These are phyloP conservation scores for Trichoplusia ni DNA, from an alignment of 1,140 invertebrate genomes.

Conservation along the genomic window DNA sequence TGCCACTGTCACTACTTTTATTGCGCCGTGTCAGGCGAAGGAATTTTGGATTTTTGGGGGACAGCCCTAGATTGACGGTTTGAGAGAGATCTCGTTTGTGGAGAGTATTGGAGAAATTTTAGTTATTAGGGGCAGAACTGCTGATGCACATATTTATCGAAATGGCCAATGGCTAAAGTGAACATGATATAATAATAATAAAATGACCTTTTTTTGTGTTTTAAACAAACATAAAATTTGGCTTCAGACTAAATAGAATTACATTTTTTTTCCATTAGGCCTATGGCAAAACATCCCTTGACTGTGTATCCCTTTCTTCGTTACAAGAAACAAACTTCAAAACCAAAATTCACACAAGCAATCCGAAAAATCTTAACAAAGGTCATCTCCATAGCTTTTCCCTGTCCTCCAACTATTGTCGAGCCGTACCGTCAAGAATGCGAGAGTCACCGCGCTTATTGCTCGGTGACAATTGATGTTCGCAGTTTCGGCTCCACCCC, in stretches of 20 bases:
- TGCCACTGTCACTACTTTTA: slow-evolving; percentile 72
- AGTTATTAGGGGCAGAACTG: too few relatives aligned
- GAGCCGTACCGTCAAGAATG: slow-evolving; percentile 48
- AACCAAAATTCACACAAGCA: too few relatives aligned
- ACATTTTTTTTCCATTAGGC: too few relatives aligned
- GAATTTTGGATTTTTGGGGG: slow-evolving; percentile 63
- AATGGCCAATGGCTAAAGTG: too few relatives aligned
- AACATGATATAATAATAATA: too few relatives aligned
- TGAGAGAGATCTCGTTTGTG: slow-evolving; percentile 16
- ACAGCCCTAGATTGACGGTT: slow-evolving; percentile 24
- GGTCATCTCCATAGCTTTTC: slow-evolving; percentile 26
- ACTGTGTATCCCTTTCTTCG: too few relatives aligned
- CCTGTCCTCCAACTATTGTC: slow-evolving; percentile 26
- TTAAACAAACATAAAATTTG: too few relatives aligned
- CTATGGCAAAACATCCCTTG: too few relatives aligned
- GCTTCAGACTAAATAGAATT: too few relatives aligned
- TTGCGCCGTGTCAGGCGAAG: slow-evolving; percentile 67
- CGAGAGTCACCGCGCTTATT: slow-evolving; percentile 65
- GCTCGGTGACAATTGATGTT: slow-evolving; percentile 52
- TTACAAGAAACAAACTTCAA: too few relatives aligned
- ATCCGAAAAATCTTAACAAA: slow-evolving; percentile 10
- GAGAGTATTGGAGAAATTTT: slow-evolving; percentile 7
- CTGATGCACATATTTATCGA: too few relatives aligned
- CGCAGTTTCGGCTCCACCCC: slow-evolving; percentile 27
- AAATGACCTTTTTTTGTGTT: too few relatives aligned